Evolutionary conservation across 2,113 vertebrate species (phyloP), one percentile per base, ranked within the genome.

Genomic region (Catharus bicknelli): DNA sequence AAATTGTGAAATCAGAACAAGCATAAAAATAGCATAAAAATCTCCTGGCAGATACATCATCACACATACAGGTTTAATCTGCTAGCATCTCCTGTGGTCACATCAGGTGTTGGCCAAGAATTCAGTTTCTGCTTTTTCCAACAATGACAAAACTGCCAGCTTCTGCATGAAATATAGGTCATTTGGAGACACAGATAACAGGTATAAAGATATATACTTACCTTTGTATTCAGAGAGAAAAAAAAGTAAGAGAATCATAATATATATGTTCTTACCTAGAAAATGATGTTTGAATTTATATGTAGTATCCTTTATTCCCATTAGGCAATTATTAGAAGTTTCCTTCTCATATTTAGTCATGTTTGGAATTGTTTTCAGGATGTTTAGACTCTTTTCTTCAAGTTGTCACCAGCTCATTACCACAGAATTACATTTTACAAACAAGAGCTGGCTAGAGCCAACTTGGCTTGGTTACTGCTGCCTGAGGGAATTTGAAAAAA

Each of bases 381-480:
- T 96, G 86, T 95, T 97, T 96, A 97, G 83, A 96, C 95, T 94
- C 86, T 95, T 96, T 96, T 96, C 90, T 93, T 96, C 95, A 96
- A 88, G 76, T 95, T 97, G 95, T 96, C 97, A 97, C 96, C 94
- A 97, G 94, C 94, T 97, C 95, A 97, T 97, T 98, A 97, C 96
- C 95, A 96, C 96, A 96, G 95, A 96, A 97, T 96, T 97, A 94
- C 90, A 97, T 96, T 96, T 97, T 95, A 97, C 95, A 97, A 97
- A 97, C 94, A 96, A 95, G 95, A 96, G 93, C 81, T 89, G 90
- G 91, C 95, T 97, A 77, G 85, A 96, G 90, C 90, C 89, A 93
- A 95, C 43, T 97, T 97, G 96, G 94, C 95, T 96, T 96, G 83
- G 91, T 92, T 96, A 83, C 81, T 95, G 74, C 72, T 90, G 66